These are phyloP conservation scores for Cryptophagus acutangulus DNA, from an alignment of 2,888 invertebrate genomes.

Conservation along the genomic window DNA sequence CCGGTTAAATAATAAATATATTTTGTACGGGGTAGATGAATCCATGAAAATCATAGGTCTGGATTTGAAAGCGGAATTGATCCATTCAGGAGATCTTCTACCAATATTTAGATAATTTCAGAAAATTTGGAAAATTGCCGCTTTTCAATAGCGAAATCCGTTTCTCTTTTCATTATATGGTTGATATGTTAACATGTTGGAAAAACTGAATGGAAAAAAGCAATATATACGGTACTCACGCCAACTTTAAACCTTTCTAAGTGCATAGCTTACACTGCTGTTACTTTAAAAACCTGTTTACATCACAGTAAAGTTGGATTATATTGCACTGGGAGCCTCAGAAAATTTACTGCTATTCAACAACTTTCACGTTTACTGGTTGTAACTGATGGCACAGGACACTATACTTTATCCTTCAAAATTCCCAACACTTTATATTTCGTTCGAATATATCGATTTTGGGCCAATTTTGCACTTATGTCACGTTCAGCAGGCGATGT, in stretches of 20 bases:
- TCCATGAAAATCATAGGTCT: too few relatives aligned
- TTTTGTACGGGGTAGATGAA: conserved; percentile 5
- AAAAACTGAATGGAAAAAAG: conserved; percentile 14
- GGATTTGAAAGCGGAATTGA: too few relatives aligned
- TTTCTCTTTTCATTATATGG: too few relatives aligned
- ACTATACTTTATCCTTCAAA: too few relatives aligned
- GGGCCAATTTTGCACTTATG: too few relatives aligned
- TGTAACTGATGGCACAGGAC: too few relatives aligned
- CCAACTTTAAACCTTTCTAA: conserved; percentile 24
- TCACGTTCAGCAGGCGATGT: too few relatives aligned
- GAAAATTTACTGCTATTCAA: conserved; percentile 17
- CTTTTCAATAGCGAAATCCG: too few relatives aligned
- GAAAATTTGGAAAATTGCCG: too few relatives aligned
- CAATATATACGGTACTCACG: conserved; percentile 22
- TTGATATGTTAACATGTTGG: conserved; percentile 4
- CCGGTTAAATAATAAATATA: conserved; percentile 28
- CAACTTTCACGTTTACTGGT: conserved; percentile 11
- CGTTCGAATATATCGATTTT: too few relatives aligned
- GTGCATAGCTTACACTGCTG: conserved; percentile 22
- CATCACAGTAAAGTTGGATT: conserved; percentile 19
- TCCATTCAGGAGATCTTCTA: neutral
- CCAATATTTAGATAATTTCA: too few relatives aligned
- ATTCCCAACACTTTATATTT: too few relatives aligned
- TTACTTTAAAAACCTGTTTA: conserved; percentile 24
- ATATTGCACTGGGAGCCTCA: conserved; percentile 10